Base-by-base conservation (phyloP, 2,888 invertebrate genomes). In the Lymantria monacha region DNA sequence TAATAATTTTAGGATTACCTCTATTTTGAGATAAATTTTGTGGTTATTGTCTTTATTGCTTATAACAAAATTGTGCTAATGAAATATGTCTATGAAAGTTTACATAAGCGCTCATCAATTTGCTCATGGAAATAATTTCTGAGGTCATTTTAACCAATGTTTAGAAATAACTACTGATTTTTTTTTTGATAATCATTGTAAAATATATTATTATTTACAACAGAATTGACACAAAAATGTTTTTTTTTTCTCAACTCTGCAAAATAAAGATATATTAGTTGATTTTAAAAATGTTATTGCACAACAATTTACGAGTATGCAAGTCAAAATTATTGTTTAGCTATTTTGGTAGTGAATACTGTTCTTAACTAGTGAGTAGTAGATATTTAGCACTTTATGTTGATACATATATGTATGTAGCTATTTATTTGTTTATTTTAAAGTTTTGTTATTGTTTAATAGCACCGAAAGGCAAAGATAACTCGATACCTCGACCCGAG, bases 381-480 rank as follows among this genome's bases (percentile, higher is more conserved):
- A 31, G 12, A 8, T 22, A 22, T 2, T 22, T 44, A 45, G 30
- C 42, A n/a, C 36, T 30, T 36, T 44, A 22, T 22, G 22, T 22
- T 3, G 22, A 22, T 22, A 22, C 22, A 22, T 22, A 5, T 22
- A 22, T 22, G 22, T 22, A 22, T 22, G 22, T 22, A 22, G 22
- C 2, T 33, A 33, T 22, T 38, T 30, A 43, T 38, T 42, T 44
- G 43, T 49, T 50, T 43, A 43, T 45, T 51, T 61, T 51, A 63
- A 66, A 69, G 61, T 65, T 61, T 55, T 72, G 54, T 77, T 81
- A 63, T 83, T 84, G 70, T 87, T 83, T 69, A 67, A 67, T 87
- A 91, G 91, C 89, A 86, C 83, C 88, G 91, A 79, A 88, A 77
- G 84, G 84, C 86, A 85, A 91, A 86, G 83, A 83, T 89, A 78